phyloP scores from a whole-genome alignment of 2,113 vertebrate species.

The Pipa parva region DNA sequence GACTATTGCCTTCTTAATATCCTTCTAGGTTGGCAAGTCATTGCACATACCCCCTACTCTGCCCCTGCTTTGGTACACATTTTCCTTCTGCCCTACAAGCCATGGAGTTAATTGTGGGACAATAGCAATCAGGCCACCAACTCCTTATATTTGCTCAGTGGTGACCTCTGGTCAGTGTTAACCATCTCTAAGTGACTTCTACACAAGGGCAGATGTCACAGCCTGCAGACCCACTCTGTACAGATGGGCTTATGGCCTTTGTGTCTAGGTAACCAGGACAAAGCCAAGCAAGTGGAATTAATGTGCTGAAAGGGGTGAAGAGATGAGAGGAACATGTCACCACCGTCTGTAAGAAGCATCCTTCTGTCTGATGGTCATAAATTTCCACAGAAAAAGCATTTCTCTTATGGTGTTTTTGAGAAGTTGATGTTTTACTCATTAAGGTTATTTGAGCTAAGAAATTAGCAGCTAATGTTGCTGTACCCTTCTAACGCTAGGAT shows the following conservation, averaged over 20 bases:
- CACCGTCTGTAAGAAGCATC: neutral
- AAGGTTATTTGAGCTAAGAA: no score
- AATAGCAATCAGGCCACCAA: conserved; percentile 11
- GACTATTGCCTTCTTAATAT: neutral
- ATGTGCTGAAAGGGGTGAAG: conserved; percentile 10
- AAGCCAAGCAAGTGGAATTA: conserved; percentile 15
- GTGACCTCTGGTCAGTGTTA: conserved; percentile 27
- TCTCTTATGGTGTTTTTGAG: neutral
- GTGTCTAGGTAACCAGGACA: conserved; percentile 24
- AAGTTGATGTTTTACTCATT: neutral
- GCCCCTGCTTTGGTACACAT: neutral
- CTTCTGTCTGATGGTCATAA: conserved; percentile 14
- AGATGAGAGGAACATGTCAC: neutral
- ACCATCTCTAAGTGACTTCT: conserved; percentile 6
- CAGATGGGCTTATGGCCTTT: conserved; percentile 22
- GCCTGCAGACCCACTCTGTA: conserved; percentile 2
- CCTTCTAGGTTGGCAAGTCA: neutral
- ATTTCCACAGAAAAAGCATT: conserved; percentile 7
- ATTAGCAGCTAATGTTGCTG: no score
- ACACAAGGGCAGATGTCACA: conserved; percentile 28
- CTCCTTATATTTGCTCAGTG: conserved; percentile 15
- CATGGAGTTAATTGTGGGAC: conserved; percentile 32
- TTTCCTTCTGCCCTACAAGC: conserved; percentile 2
- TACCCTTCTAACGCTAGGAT: no score
- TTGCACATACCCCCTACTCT: neutral